Evolutionary conservation across 2,888 invertebrate species (phyloP), one percentile per base, ranked within the genome.

Genomic region (Eristalinus sepulchralis): DNA sequence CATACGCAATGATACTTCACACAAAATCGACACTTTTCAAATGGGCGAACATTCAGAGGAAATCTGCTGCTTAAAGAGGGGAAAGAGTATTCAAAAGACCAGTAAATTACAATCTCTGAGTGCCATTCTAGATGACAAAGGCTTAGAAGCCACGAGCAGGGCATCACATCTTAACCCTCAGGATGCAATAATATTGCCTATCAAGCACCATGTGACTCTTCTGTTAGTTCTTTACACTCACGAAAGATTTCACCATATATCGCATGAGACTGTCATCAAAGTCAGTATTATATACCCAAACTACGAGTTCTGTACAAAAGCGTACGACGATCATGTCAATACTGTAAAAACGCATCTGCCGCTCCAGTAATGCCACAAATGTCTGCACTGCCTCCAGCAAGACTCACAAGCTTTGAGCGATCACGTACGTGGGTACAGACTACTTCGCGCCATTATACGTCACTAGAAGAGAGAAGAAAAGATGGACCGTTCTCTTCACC

Each of bases 351-450:
- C n/a, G n/a, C 31, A n/a, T 20, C 47, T 9, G 78, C 78, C 2
- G n/a, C 10, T 0, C 83, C 83, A 1, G 36, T 33, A 6, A 36
- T 70, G 6, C 79, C 88, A 27, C 79, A 71, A 77, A 88, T 86
- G 83, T 72, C 84, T 33, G 34, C 85, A 2, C 62, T 89, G 47
- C 87, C 88, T 5, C 11, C 17, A 22, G 88, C 88, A 8, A 76
- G 87, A 71, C 62, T 86, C 0, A 53, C 81, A 0, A 70, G 24
- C 4, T 83, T 78, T 22, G 64, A 84, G 73, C 80, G 78, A 13
- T 84, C 84, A 8, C 88, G 88, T 57, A 84, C 79, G 13, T 88
- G 60, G n/a, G n/a, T n/a, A n/a, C n/a, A n/a, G n/a, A n/a, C n/a
- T n/a, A n/a, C n/a, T 59, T 78, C 73, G 1, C 86, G 81, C 8